Evolutionary conservation across 2,888 invertebrate genomes (phyloP).

Genomic region (Cantharis flavilabris): DNA sequence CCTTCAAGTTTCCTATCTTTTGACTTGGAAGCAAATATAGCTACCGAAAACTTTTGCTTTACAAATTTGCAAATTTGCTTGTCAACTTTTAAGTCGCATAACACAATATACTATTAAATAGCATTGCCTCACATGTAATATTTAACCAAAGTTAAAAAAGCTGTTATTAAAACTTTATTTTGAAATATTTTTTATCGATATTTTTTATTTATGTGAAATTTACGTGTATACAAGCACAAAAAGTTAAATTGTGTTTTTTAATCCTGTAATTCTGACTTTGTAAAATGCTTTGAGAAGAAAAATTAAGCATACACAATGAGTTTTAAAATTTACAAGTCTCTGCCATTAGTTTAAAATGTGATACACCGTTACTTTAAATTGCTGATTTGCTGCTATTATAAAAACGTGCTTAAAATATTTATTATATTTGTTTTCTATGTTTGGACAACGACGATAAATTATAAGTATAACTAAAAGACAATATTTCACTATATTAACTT

Average conservation of each 20-base stretch:
- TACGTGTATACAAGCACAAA: background rate
- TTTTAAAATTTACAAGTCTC: background rate
- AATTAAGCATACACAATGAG: background rate
- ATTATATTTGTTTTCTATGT: background rate
- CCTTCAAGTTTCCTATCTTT: too few relatives aligned
- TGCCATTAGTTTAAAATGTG: background rate
- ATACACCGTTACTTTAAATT: background rate
- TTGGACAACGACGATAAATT: background rate
- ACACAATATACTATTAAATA: too few relatives aligned
- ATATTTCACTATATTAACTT: too few relatives aligned
- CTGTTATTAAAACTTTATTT: background rate
- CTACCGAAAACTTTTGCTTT: too few relatives aligned
- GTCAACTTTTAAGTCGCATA: too few relatives aligned
- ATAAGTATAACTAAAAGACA: background rate
- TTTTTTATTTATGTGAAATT: background rate
- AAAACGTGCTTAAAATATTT: background rate
- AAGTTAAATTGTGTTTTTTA: background rate
- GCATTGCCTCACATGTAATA: too few relatives aligned
- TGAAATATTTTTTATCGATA: background rate
- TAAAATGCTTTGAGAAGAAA: background rate
- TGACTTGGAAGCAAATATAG: too few relatives aligned
- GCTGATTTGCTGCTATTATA: background rate
- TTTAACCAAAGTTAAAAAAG: too few relatives aligned
- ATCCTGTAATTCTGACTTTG: background rate
- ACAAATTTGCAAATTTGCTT: too few relatives aligned